Evolutionary conservation across 2,797 vertebrate genomes (phyloP).

Genomic region (Lophotriccus pileatus): DNA sequence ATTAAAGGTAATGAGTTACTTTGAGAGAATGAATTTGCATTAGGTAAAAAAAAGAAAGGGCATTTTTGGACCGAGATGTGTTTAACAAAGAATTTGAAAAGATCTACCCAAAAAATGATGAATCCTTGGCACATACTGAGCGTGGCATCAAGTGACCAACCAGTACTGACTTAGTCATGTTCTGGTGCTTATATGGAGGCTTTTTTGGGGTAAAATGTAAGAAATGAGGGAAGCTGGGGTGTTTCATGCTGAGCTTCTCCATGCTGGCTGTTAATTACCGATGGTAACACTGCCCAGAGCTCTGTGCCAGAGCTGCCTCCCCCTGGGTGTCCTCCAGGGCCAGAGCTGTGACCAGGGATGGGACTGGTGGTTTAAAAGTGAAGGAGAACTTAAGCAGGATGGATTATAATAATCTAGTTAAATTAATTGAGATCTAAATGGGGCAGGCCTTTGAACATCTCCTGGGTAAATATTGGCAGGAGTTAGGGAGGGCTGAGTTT

Average conservation of each 20-base stretch:
- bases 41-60: not conserved
- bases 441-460: not conserved
- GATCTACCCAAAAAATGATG: not conserved
- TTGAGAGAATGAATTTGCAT: not conserved
- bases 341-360: not conserved
- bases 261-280: not conserved
- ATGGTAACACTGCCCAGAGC: rapidly evolving
- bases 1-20: not conserved
- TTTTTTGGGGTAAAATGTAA: not conserved
- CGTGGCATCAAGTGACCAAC: not conserved
- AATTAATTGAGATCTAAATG: not conserved
- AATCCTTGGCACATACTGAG: not conserved
- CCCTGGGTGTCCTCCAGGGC: not conserved
- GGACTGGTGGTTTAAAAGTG: not conserved
- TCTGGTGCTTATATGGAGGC: rapidly evolving
- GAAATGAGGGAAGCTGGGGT: not conserved
- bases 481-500: not conserved
- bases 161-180: not conserved
- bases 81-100: not conserved
- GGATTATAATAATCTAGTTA: not conserved
- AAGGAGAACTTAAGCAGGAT: not conserved
- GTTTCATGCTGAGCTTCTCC: not conserved
- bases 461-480: not conserved
- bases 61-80: not conserved
- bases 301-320: not conserved